Conservation (phyloP, 2,797 vertebrate genomes). For the Pangasius sanitwongsei region DNA sequence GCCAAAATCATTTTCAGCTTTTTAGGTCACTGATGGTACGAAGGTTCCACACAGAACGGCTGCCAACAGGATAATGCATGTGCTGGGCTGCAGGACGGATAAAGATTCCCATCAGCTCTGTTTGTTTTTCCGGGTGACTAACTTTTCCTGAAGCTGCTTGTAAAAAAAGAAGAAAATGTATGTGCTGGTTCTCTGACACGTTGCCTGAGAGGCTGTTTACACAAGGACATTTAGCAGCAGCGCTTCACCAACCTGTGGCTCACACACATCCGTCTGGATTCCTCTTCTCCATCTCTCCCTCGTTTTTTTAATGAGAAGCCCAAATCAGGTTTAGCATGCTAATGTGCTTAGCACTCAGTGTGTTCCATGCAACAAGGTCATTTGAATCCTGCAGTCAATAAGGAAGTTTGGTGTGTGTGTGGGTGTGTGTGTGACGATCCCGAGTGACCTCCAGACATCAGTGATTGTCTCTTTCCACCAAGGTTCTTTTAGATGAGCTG, state of each 20-base stretch:
- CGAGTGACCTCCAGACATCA: slow-evolving; percentile 21
- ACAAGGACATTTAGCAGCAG: slow-evolving; percentile 31
- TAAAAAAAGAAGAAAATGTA: background rate
- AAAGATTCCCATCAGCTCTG: slow-evolving; percentile 58
- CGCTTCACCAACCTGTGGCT: slow-evolving; percentile 27
- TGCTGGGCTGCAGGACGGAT: slow-evolving; percentile 57
- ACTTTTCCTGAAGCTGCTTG: slow-evolving; percentile 45
- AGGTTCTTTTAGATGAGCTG: slow-evolving; percentile 58
- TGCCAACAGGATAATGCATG: slow-evolving; percentile 50
- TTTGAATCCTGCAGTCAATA: slow-evolving; percentile 59
- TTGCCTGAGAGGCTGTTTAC: slow-evolving; percentile 33
- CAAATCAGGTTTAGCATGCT: slow-evolving; percentile 61
- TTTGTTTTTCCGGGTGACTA: slow-evolving; percentile 55
- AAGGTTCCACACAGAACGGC: slow-evolving; percentile 49
- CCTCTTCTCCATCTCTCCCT: slow-evolving; percentile 13
- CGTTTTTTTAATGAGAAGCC: slow-evolving; percentile 54
- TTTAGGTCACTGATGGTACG: slow-evolving; percentile 46
- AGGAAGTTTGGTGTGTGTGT: background rate
- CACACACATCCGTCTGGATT: slow-evolving; percentile 6
- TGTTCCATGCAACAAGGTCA: slow-evolving; percentile 62
- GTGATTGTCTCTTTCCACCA: background rate
- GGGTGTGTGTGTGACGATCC: slow-evolving; percentile 8
- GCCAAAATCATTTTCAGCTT: slow-evolving; percentile 6
- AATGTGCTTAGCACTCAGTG: slow-evolving; percentile 59
- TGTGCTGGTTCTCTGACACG: slow-evolving; percentile 9